Conservation (phyloP, 2,797 vertebrate genomes). For the Ctenosaura bakeri region DNA sequence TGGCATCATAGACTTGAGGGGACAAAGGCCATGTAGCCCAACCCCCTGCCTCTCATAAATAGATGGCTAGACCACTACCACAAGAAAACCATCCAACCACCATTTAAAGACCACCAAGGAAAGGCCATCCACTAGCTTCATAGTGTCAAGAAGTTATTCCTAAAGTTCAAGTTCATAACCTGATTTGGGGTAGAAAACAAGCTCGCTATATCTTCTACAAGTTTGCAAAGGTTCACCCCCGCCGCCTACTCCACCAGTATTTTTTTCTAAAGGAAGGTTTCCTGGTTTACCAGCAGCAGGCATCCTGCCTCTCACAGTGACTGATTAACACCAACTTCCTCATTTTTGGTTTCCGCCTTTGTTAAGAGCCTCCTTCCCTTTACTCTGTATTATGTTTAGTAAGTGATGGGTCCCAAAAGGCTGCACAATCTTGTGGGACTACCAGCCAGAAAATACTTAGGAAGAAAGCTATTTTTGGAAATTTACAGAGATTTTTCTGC, state of each 20-base stretch:
- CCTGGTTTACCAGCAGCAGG: conserved; percentile 6
- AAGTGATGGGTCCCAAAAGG: background rate
- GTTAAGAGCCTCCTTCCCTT: background rate
- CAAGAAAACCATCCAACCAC: too few species aligned
- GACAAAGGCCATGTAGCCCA: too few species aligned
- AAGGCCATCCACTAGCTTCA: too few species aligned
- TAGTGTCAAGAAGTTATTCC: too few species aligned
- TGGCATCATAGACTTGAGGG: too few species aligned
- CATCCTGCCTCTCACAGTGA: conserved; percentile 1
- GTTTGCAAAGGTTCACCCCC: conserved; percentile 19
- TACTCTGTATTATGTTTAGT: background rate
- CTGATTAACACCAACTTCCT: conserved; percentile 28
- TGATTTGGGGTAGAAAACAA: too few species aligned
- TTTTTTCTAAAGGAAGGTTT: conserved; percentile 17
- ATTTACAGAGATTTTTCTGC: conserved; percentile 1
- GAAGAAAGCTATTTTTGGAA: conserved; percentile 16
- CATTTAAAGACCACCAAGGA: too few species aligned
- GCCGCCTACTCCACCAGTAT: background rate
- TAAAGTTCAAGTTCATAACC: too few species aligned
- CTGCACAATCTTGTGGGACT: background rate
- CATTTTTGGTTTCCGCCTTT: conserved; percentile 9
- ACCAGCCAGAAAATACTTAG: background rate
- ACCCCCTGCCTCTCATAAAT: too few species aligned
- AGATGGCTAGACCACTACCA: too few species aligned
- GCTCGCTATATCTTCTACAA: too few species aligned